phyloP scores from a whole-genome alignment of 2,888 invertebrate genomes.

The Phalangium opilio region DNA sequence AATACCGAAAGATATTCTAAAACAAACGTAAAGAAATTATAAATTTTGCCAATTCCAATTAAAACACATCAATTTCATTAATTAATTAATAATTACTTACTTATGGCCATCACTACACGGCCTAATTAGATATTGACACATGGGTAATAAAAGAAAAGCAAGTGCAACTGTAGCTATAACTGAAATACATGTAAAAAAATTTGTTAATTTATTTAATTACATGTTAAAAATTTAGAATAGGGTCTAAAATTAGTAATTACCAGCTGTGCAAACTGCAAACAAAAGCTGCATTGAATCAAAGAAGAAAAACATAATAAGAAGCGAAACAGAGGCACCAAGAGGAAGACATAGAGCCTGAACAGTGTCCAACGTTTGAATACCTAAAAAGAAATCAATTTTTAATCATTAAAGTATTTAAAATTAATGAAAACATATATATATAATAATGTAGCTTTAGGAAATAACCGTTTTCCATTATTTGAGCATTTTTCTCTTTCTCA shows the following conservation, averaged over 20 bases:
- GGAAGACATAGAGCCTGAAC: conserved; percentile 95
- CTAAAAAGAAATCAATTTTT: conserved; percentile 22
- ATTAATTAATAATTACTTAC: conserved; percentile 25
- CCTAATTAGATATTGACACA: conserved; percentile 87
- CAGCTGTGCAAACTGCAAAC: conserved; percentile 78
- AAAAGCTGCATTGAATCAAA: conserved; percentile 94
- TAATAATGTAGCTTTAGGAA: conserved; percentile 8
- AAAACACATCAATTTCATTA: too few species aligned
- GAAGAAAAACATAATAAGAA: conserved; percentile 96
- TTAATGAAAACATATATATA: conserved; percentile 5
- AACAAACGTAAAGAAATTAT: conserved; percentile 17
- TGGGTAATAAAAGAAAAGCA: conserved; percentile 85
- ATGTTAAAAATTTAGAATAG: neutral
- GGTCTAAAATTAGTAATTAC: conserved; percentile 47
- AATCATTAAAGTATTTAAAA: neutral
- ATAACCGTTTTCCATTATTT: conserved; percentile 44
- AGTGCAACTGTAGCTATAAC: conserved; percentile 90
- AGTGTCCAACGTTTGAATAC: conserved; percentile 85
- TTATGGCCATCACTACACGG: conserved; percentile 69
- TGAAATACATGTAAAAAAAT: conserved; percentile 25
- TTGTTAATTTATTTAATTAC: too few species aligned
- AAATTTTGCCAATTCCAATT: too few species aligned
- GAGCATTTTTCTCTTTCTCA: conserved; percentile 44
- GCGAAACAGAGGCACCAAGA: conserved; percentile 82
- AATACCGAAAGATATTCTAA: conserved; percentile 63